Evolutionary conservation across 2,888 invertebrate genomes (phyloP), one percentile per base, ranked within the genome.

Genomic region (Acrobasis consociella): DNA sequence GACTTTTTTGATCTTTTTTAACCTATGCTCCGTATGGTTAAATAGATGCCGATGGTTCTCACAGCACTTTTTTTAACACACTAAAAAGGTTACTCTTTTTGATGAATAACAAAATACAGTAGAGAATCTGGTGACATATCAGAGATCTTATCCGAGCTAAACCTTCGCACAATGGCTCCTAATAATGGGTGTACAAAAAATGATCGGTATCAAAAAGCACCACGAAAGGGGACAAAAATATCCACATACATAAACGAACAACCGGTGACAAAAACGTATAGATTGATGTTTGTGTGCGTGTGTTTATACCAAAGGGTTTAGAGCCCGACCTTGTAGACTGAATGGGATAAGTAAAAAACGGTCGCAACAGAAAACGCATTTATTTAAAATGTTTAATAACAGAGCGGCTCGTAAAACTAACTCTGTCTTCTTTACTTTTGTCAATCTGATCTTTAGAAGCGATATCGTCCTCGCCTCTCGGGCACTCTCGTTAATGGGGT

Each of bases 341-440:
- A 88, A 89, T 87, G 77, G 81, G 74, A 75, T 71, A 76, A 69
- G 77, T 82, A 88, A 91, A 88, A 91, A 89, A 86, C 76, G 77
- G 75, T 75, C 78, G 74, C 75, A 76, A 81, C 78, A 81, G 76
- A 82, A 81, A 81, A 80, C 74, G 72, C 75, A 86, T 86, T 87
- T 87, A 89, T 89, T 87, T 85, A 79, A 84, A 86, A 89, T 88
- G 88, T 91, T 91, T 90, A 87, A 91, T 90, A 90, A 90, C 86
- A 89, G 82, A 85, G 83, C 83, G 81, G 83, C 85, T 89, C 85
- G 78, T 89, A 89, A 87, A 89, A 86, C 84, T 89, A 88, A 84
- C 78, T 81, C 78, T 79, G 83, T 85, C 83, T 85, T 86, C 78
- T 83, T 80, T 77, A 75, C 78, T 85, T 86, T 91, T 89, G 89